Base-by-base conservation (phyloP, 2,888 invertebrate genomes). In the Gymnocheta viridis region DNA sequence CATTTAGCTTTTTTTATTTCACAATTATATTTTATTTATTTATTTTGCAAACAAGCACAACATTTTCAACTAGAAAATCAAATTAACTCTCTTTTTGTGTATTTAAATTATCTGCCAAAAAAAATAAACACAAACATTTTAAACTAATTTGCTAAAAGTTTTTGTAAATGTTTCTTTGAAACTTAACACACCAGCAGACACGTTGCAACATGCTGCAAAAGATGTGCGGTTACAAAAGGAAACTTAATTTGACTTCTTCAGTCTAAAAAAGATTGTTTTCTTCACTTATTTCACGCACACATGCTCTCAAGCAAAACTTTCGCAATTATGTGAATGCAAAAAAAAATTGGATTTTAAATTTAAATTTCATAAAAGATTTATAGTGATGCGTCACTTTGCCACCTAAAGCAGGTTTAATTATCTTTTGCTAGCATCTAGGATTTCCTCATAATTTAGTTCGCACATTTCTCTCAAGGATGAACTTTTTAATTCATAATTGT, bases 91-190 rank as follows among this genome's bases (percentile, higher is more conserved):
- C 12, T 41, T 70, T 70, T 70, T 29, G 7, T 17, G 27, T n/a
- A 14, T 17, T 9, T 29, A 12, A n/a, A 44, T 29, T 44, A 14
- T 24, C 5, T 44, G 44, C 24, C n/a, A 14, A 4, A 49, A 66
- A 9, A n/a, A 6, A 17, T 9, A 22, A 27, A 9, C 5, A 17
- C 0, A 29, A 29, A 32, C 9, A n/a, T 22, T 54, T n/a, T 0
- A 56, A 62, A 62, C 51, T 73, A 62, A 62, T 73, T 73, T 62
- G 22, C 38, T 51, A 38, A 9, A 27, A 62, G 17, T 62, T 60
- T 32, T 32, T 60, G 10, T 17, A 6, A 29, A 58, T 44, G 17
- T 47, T 44, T 58, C 29, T 22, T 32, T 38, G 24, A 27, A 41
- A 54, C 24, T n/a, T 7, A 38, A 41, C 24, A 22, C 41, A 69